A percentile compares a stretch with the other conserved stretches of the same genome.
phyloP scores from a whole-genome alignment of 2,113 vertebrate genomes.

The Calidris pugnax region DNA sequence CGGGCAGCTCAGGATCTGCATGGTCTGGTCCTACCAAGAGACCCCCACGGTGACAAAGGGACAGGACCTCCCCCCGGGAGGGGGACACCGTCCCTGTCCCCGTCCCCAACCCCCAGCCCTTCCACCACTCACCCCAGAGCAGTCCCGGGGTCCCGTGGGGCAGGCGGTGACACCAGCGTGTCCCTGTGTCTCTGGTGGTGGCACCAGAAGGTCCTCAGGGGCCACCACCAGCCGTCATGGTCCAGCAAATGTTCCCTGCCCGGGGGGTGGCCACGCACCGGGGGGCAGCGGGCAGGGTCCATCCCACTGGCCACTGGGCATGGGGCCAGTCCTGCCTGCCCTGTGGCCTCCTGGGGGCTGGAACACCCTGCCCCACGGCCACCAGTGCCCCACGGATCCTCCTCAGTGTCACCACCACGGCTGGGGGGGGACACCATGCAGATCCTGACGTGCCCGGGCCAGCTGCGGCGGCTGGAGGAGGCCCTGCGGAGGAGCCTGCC shows the following conservation, averaged over 20 bases:
- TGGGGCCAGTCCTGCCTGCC: neutral
- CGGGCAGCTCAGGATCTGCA: constrained; percentile 14
- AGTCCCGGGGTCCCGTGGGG: neutral
- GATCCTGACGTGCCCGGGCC: neutral
- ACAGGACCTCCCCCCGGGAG: neutral
- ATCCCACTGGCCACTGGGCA: neutral
- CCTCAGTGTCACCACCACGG: rapidly evolving
- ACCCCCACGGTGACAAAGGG: neutral
- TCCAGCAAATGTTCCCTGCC: neutral
- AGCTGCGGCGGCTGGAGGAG: constrained; percentile 12
- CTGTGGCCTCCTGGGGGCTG: rapidly evolving
- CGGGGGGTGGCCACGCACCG: neutral
- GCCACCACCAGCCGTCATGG: neutral
- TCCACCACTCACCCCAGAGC: neutral
- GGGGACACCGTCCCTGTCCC: neutral
- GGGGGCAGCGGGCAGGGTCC: neutral
- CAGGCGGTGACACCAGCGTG: neutral
- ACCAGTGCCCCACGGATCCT: neutral
- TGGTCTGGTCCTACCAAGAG: neutral
- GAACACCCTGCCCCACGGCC: neutral
- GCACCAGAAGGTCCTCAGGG: neutral
- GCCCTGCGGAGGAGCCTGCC: neutral
- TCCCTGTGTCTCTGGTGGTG: neutral
- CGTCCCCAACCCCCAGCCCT: neutral
- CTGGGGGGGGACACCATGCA: neutral